Evolutionary conservation across 2,888 invertebrate genomes (phyloP).

Genomic region (Prosapia bicincta): DNA sequence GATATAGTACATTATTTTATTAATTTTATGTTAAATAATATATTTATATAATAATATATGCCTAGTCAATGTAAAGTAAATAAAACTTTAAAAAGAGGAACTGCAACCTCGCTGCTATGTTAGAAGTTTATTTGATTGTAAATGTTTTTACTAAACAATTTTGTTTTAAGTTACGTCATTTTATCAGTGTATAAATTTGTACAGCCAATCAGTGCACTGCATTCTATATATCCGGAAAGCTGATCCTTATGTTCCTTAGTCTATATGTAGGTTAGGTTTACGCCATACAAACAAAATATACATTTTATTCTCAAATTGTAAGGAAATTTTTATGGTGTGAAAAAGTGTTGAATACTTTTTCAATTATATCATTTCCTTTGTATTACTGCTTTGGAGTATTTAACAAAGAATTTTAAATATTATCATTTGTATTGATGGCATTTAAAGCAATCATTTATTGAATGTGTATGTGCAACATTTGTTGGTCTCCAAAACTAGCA

Average conservation of each 20-base stretch:
- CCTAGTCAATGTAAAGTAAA: neutral
- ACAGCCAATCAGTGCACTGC: neutral
- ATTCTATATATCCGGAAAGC: neutral
- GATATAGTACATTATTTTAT: neutral
- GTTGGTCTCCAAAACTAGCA: too few species aligned
- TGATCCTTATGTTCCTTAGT: slow-evolving; percentile 20
- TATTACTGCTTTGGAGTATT: too few species aligned
- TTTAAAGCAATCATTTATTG: too few species aligned
- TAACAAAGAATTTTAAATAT: too few species aligned
- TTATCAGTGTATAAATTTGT: neutral
- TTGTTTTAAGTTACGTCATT: neutral
- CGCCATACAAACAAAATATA: neutral
- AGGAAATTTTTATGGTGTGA: too few species aligned
- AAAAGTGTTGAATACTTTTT: too few species aligned
- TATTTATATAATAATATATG: neutral
- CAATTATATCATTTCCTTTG: too few species aligned
- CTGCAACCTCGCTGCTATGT: neutral
- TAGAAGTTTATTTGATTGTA: neutral
- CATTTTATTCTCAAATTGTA: too few species aligned
- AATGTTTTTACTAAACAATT: neutral
- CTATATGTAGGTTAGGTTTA: slow-evolving; percentile 14
- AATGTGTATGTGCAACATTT: too few species aligned
- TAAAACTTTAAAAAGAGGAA: neutral
- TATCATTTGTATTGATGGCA: too few species aligned
- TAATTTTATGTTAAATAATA: neutral